A percentile compares a stretch with the other conserved stretches of the same genome.
Evolutionary conservation across 2,888 invertebrate genomes (phyloP).

Genomic region (Drosophila ezoana): DNA sequence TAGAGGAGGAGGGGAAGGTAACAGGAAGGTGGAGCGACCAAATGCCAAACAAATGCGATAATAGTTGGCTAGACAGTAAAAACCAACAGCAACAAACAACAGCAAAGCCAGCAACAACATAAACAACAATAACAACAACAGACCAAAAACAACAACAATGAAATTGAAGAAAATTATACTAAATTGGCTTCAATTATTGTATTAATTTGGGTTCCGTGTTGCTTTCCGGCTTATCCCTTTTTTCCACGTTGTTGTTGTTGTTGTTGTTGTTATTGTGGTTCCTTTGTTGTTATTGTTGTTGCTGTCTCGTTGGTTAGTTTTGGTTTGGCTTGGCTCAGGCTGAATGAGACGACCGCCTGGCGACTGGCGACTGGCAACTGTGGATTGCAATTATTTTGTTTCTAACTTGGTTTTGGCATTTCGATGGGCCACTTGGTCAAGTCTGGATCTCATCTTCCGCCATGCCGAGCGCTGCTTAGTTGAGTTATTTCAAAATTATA

Average conservation of each 20-base stretch:
- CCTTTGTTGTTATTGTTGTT: constrained; percentile 19
- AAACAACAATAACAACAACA: constrained; percentile 33
- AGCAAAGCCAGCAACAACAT: constrained; percentile 22
- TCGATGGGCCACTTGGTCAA: constrained; percentile 66
- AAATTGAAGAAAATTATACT: constrained; percentile 84
- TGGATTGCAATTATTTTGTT: constrained; percentile 69
- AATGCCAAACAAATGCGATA: constrained; percentile 79
- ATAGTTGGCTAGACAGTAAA: constrained; percentile 74
- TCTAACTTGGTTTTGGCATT: constrained; percentile 75
- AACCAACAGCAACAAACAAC: constrained; percentile 50
- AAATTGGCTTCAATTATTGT: constrained; percentile 85
- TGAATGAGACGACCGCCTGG: constrained; percentile 46
- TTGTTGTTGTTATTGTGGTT: constrained; percentile 27
- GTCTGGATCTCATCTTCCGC: constrained; percentile 22
- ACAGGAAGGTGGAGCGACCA: constrained; percentile 46
- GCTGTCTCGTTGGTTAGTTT: constrained; percentile 43
- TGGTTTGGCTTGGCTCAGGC: constrained; percentile 35
- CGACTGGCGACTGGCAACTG: constrained; percentile 32
- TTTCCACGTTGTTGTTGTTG: constrained; percentile 38
- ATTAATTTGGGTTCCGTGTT: constrained; percentile 84
- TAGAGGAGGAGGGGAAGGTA: neutral
- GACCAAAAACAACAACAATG: constrained; percentile 58
- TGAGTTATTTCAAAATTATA: constrained; percentile 78
- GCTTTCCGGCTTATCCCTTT: constrained; percentile 83
- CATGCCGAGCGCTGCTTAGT: constrained; percentile 47